Evolutionary conservation across 1,140 invertebrate species (phyloP).

Genomic region (Micrasema minimum): DNA sequence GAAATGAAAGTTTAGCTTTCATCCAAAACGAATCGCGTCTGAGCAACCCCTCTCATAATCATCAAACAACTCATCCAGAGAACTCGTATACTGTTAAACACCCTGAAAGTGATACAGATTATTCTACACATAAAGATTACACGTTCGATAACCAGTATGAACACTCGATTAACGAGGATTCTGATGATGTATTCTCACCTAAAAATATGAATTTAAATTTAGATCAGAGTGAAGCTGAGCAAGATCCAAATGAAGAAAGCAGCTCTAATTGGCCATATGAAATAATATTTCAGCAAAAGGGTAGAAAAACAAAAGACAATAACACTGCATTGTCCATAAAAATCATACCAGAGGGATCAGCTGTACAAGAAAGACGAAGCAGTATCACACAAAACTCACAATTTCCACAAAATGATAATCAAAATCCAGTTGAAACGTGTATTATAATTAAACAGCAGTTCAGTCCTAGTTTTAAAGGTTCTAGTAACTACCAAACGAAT

Average conservation of each 20-base stretch:
- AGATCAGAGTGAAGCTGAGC: conserved; percentile 11
- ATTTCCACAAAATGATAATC: not conserved
- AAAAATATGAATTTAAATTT: conserved; percentile 25
- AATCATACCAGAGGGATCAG: conserved; percentile 38
- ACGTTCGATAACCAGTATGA: conserved; percentile 13
- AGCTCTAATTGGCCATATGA: conserved; percentile 42
- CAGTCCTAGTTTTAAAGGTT: conserved; percentile 20
- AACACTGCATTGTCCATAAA: conserved; percentile 44
- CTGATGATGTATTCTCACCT: conserved; percentile 21
- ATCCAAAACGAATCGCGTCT: conserved; percentile 26
- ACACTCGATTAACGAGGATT: not conserved
- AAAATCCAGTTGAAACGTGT: conserved; percentile 42
- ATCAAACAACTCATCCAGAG: conserved; percentile 24
- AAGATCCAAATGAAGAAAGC: conserved; percentile 28
- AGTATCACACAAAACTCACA: not conserved
- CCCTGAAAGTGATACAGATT: conserved; percentile 45
- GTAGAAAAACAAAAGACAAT: conserved; percentile 20
- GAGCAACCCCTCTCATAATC: not conserved
- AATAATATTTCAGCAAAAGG: conserved; percentile 45
- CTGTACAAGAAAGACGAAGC: not conserved
- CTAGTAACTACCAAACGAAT: conserved; percentile 7
- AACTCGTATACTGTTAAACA: conserved; percentile 37
- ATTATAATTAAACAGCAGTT: conserved; percentile 50
- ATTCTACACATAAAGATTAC: conserved; percentile 30
- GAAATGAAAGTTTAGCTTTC: conserved; percentile 28